Evolutionary conservation across 2,113 vertebrate species (phyloP), one percentile per base, ranked within the genome.

Genomic region (Chloropsis hardwickii): DNA sequence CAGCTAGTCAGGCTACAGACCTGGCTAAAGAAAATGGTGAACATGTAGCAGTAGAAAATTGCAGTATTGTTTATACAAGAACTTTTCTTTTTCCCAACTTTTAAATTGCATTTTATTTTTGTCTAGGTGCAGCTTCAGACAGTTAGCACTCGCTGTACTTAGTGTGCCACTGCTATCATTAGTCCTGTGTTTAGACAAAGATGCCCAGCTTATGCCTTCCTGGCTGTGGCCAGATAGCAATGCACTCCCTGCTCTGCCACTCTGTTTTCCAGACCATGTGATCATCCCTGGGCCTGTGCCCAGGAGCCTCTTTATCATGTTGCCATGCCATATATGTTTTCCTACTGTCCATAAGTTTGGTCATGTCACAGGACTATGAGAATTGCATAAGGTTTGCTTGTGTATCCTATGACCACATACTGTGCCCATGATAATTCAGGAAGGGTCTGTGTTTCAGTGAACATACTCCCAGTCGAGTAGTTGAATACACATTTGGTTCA

Each of bases 381-480:
- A 50, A 73, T 69, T 2, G 1, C 12, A 2, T 47, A 35, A 23
- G 16, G 22, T 73, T 92, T 87, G 51, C 24, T 39, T 78, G 21
- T 69, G 31, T 51, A 19, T 82, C 37, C 45, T 57, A 0, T 56
- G 24, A 16, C 58, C 29, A 2, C 11, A 6, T 60, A 25, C 14
- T 20, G 33, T 62, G 42, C 23, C 83, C 23, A 5, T 25, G 45
- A 29, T 77, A 69, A 65, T 86, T 82, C 54, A 56, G 64, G 39
- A 70, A 50, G 67, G 33, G 31, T 42, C 33, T 81, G 25, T 21
- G 22, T 79, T 90, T 92, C 64, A 48, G 37, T 56, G n/a, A 69
- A 39, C 48, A 14, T 24, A 14, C 39, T 92, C 16, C 27, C 8
- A 14, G 0, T 19, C 0, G 0, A 40, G n/a, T 85, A 56, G n/a